Evolutionary conservation across 1,140 invertebrate genomes (phyloP).

Genomic region (Drosophila sturtevanti): DNA sequence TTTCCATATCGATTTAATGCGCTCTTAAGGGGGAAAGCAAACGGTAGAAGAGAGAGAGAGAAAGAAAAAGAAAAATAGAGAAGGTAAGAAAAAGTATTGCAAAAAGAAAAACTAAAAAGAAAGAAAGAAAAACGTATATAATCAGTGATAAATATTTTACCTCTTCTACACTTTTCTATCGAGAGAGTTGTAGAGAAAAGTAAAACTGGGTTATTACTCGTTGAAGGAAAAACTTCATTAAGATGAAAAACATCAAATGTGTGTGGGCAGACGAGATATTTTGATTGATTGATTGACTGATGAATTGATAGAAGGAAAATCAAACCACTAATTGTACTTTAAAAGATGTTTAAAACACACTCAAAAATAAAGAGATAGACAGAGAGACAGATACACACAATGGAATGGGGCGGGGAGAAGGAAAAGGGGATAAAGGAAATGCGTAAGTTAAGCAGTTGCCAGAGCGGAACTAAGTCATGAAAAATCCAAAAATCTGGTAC

Average conservation of each 20-base stretch:
- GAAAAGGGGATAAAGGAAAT: background rate
- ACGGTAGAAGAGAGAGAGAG: slow-evolving; percentile 50
- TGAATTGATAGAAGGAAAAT: slow-evolving; percentile 26
- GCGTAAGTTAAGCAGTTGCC: slow-evolving; percentile 12
- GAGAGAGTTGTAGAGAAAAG: slow-evolving; percentile 23
- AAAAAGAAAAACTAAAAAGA: slow-evolving; percentile 33
- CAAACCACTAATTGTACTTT: slow-evolving; percentile 3
- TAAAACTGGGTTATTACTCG: slow-evolving; percentile 62
- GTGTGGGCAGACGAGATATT: slow-evolving; percentile 33
- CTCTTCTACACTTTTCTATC: slow-evolving; percentile 24
- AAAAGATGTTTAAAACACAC: no score
- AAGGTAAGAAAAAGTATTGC: slow-evolving; percentile 34
- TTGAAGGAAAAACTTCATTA: slow-evolving; percentile 34
- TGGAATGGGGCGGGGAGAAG: background rate
- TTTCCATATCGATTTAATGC: slow-evolving; percentile 79
- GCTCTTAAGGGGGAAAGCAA: slow-evolving; percentile 41
- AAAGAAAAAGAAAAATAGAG: slow-evolving; percentile 30
- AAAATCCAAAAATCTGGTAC: slow-evolving; percentile 8
- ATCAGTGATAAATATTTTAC: slow-evolving; percentile 71
- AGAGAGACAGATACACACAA: background rate
- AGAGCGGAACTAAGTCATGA: slow-evolving; percentile 7
- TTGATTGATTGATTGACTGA: slow-evolving; percentile 60
- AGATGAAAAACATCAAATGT: slow-evolving; percentile 19
- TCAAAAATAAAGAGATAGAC: background rate
- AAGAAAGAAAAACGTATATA: slow-evolving; percentile 48